These are phyloP conservation scores for Fukomys damarensis DNA, from an alignment of 2,113 vertebrate genomes.

Conservation along the genomic window DNA sequence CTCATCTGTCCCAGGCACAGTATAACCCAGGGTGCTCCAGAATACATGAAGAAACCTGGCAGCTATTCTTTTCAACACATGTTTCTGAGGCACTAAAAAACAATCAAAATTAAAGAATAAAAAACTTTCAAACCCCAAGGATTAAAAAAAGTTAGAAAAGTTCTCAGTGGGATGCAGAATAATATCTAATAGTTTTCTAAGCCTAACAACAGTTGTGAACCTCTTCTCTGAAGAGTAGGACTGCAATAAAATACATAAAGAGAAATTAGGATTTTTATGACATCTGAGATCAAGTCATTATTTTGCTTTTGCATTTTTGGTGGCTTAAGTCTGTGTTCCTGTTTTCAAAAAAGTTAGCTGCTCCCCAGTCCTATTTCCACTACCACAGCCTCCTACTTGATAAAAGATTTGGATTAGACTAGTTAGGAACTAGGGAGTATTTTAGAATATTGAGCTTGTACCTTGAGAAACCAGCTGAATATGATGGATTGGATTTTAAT, in stretches of 20 bases:
- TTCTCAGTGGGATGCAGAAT: not conserved
- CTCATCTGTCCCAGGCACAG: not conserved
- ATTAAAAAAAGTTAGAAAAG: not conserved
- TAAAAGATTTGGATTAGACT: constrained; percentile 8
- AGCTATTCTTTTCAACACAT: not conserved
- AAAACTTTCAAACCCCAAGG: not conserved
- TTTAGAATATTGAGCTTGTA: constrained; percentile 40
- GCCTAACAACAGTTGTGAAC: not conserved
- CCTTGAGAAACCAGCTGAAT: not conserved
- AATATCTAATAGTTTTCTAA: constrained; percentile 21
- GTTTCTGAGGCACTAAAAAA: constrained; percentile 29
- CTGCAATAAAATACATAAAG: not conserved
- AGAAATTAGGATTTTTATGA: constrained; percentile 36
- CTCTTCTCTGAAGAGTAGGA: constrained; percentile 21
- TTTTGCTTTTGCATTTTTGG: constrained; percentile 23
- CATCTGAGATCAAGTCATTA: not conserved
- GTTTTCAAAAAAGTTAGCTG: constrained; percentile 45
- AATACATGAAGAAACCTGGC: not conserved
- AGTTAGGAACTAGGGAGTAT: not conserved
- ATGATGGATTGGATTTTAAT: constrained; percentile 3
- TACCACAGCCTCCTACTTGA: not conserved
- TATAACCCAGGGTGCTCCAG: not conserved
- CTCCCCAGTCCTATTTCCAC: not conserved
- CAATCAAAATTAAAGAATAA: constrained; percentile 44
- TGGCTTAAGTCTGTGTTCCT: not conserved